Conservation (phyloP, 2,888 invertebrate genomes). For the Drosophila vallismaia region DNA sequence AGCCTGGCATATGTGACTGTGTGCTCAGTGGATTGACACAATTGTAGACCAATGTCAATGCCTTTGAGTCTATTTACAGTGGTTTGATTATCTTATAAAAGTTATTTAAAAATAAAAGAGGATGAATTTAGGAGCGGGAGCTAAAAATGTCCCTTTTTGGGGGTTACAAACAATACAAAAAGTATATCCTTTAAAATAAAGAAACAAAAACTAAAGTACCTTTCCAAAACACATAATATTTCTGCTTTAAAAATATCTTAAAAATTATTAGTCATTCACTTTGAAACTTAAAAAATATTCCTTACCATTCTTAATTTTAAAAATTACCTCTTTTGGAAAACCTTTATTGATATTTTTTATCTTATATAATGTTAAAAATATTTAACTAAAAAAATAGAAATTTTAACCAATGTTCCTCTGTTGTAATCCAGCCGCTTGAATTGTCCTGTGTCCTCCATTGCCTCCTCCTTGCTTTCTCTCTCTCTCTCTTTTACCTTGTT, state of each 20-base stretch:
- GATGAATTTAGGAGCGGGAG: too few species aligned
- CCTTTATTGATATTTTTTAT: background rate
- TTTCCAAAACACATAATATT: too few species aligned
- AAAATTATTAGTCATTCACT: too few species aligned
- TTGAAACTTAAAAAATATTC: too few species aligned
- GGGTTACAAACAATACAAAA: too few species aligned
- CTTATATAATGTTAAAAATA: background rate
- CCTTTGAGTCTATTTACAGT: conserved; percentile 50
- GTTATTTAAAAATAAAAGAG: background rate
- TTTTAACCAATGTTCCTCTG: conserved; percentile 7
- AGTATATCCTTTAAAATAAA: too few species aligned
- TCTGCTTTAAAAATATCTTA: too few species aligned
- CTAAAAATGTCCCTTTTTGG: too few species aligned
- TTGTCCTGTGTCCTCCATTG: conserved; percentile 6
- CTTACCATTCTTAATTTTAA: too few species aligned
- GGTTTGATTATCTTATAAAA: background rate
- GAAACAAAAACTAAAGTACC: too few species aligned
- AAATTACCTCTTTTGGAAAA: too few species aligned
- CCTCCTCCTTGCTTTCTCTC: background rate
- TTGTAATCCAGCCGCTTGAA: conserved; percentile 29
- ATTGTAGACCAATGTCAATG: conserved; percentile 75
- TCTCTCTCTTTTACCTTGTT: background rate
- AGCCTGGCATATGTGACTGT: conserved; percentile 35
- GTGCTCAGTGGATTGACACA: conserved; percentile 62
- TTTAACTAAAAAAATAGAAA: background rate